Conservation (phyloP, 2,797 vertebrate genomes). For the Spheniscus humboldti region DNA sequence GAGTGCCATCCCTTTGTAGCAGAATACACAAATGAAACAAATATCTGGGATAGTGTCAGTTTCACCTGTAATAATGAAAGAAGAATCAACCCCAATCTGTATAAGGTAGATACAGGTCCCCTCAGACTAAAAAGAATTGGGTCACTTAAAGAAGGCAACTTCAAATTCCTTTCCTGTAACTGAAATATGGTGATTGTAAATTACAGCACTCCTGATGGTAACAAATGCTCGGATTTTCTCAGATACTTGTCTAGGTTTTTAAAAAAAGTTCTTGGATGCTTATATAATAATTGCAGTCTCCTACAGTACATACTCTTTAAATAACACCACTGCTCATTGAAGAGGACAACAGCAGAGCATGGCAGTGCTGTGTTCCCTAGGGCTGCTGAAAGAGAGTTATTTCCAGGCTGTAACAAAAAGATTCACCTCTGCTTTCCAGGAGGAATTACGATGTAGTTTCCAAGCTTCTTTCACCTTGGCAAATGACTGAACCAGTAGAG, state of each 20-base stretch:
- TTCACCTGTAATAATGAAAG: not conserved
- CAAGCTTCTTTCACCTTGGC: not conserved
- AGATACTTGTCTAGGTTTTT: not conserved
- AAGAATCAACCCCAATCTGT: not conserved
- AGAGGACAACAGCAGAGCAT: not conserved
- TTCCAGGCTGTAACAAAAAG: not conserved
- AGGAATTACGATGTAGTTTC: not conserved
- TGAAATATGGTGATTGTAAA: not conserved
- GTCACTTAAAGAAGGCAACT: not conserved
- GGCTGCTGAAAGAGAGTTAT: not conserved
- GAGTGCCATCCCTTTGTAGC: not conserved
- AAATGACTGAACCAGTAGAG: not conserved
- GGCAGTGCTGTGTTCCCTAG: not conserved
- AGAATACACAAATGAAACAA: not conserved
- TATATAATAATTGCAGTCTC: not conserved
- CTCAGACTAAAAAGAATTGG: not conserved
- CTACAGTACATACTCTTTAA: not conserved
- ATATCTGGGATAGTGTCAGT: not conserved
- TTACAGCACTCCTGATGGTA: not conserved
- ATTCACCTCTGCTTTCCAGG: not conserved
- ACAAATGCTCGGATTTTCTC: not conserved
- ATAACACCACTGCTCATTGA: not conserved
- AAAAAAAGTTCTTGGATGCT: not conserved
- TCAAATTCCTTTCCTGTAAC: not conserved
- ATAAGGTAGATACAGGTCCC: not conserved